phyloP scores from a whole-genome alignment of 2,888 invertebrate genomes.

The Pollenia labialis region DNA sequence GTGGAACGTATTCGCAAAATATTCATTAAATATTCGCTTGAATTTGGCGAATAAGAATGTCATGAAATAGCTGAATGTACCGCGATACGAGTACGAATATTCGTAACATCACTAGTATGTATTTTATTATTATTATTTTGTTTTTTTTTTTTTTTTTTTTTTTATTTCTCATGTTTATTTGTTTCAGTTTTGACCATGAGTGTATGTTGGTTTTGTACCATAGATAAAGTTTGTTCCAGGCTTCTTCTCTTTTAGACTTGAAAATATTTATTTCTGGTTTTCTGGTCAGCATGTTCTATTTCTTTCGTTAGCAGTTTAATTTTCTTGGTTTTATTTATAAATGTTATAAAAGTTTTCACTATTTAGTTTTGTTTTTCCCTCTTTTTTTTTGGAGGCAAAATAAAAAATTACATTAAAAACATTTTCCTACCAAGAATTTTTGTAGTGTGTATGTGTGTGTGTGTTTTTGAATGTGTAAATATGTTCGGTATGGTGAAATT shows the following conservation, averaged over 20 bases:
- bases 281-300: background rate
- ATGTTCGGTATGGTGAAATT: background rate
- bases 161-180: constrained; percentile 3
- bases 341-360: constrained; percentile 24
- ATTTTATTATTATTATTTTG: constrained; percentile 56
- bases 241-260: constrained; percentile 5
- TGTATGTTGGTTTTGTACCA: background rate
- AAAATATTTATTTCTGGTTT: constrained; percentile 7
- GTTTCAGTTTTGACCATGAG: constrained; percentile 10
- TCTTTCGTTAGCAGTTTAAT: constrained; percentile 10
- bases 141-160: constrained; percentile 4
- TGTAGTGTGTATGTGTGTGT: background rate
- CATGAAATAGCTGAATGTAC: too few relatives aligned
- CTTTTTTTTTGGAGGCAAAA: background rate
- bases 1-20: too few relatives aligned
- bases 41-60: too few relatives aligned
- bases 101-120: background rate
- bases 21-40: too few relatives aligned
- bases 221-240: background rate
- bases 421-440: background rate
- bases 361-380: constrained; percentile 20
- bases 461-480: background rate
- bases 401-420: constrained; percentile 3
- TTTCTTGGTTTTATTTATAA: constrained; percentile 15
- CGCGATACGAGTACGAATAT: too few relatives aligned